A percentile compares a stretch with the other conserved stretches of the same genome.
Evolutionary conservation across 2,797 vertebrate species (phyloP).

Genomic region (Champsocephalus gunnari): DNA sequence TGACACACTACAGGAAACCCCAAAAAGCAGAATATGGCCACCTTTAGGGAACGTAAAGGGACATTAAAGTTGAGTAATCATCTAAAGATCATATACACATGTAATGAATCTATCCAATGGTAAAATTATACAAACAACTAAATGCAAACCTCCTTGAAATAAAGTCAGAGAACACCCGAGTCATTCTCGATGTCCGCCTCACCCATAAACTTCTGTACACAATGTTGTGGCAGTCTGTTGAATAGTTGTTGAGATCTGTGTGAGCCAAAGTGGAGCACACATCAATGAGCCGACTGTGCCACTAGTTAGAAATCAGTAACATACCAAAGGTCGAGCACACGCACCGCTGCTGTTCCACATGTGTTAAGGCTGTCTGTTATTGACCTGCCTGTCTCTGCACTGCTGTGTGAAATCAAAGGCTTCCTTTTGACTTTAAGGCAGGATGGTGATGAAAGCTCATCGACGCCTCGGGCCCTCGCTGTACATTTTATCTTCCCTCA

Average conservation of each 20-base stretch:
- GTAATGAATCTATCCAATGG: too few relatives aligned
- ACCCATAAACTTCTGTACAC: background rate
- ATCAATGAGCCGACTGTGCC: background rate
- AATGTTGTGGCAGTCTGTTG: background rate
- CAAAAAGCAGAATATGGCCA: too few relatives aligned
- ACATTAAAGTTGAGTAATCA: too few relatives aligned
- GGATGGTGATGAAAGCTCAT: conserved; percentile 51
- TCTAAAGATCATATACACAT: too few relatives aligned
- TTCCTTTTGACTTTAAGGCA: conserved; percentile 65
- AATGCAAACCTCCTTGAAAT: too few relatives aligned
- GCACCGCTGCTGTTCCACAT: conserved; percentile 28
- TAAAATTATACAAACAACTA: too few relatives aligned
- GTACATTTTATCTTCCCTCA: conserved; percentile 39
- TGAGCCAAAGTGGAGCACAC: background rate
- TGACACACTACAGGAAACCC: too few relatives aligned
- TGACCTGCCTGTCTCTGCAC: conserved; percentile 41
- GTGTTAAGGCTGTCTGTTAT: conserved; percentile 41
- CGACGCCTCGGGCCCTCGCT: conserved; percentile 36
- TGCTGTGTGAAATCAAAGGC: conserved; percentile 58
- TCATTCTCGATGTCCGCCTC: background rate
- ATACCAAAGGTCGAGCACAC: background rate
- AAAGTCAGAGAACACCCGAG: too few relatives aligned
- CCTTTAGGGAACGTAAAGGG: too few relatives aligned
- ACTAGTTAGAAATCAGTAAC: background rate
- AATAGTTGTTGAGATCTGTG: background rate